Conservation (phyloP, 37 sponge, comb jelly and placozoan genomes). For the Axinella damicornis region DNA sequence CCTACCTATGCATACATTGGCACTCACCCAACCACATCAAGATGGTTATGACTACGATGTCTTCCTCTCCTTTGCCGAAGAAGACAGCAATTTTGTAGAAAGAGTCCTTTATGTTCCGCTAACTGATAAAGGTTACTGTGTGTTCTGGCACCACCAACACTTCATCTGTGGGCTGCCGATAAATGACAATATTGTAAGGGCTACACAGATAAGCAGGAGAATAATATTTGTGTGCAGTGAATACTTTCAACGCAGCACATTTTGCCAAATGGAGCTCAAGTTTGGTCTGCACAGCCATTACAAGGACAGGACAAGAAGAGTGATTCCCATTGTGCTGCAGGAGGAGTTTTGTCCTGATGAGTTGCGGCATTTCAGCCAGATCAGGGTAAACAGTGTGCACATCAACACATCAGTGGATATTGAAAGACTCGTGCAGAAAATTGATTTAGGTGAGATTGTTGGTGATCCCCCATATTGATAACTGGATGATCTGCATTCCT, state of each 20-base stretch:
- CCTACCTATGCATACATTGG: too few species aligned
- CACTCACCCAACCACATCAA: too few species aligned
- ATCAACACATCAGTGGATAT: neutral
- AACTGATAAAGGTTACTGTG: neutral
- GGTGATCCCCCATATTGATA: too few species aligned
- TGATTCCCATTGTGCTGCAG: conserved; percentile 18
- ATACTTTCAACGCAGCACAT: conserved; percentile 14
- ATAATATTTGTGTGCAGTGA: conserved; percentile 18
- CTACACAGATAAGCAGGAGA: conserved; percentile 8
- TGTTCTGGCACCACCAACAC: conserved; percentile 34
- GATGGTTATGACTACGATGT: conserved; percentile 39
- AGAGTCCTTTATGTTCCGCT: conserved; percentile 16
- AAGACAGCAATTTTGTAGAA: conserved; percentile 23
- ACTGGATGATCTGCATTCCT: too few species aligned
- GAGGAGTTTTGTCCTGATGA: conserved; percentile 3
- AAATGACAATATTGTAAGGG: conserved; percentile 20
- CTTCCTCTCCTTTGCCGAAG: conserved; percentile 52
- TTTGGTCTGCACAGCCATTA: conserved; percentile 26
- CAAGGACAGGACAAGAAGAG: conserved; percentile 16
- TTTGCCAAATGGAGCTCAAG: conserved; percentile 38
- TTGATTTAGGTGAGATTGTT: too few species aligned
- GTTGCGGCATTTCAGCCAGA: neutral
- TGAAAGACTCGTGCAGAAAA: too few species aligned
- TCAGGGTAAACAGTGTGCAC: neutral
- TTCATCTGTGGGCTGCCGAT: conserved; percentile 43